Base-by-base conservation (phyloP, 2,797 vertebrate genomes). In the Gallinago stenura region DNA sequence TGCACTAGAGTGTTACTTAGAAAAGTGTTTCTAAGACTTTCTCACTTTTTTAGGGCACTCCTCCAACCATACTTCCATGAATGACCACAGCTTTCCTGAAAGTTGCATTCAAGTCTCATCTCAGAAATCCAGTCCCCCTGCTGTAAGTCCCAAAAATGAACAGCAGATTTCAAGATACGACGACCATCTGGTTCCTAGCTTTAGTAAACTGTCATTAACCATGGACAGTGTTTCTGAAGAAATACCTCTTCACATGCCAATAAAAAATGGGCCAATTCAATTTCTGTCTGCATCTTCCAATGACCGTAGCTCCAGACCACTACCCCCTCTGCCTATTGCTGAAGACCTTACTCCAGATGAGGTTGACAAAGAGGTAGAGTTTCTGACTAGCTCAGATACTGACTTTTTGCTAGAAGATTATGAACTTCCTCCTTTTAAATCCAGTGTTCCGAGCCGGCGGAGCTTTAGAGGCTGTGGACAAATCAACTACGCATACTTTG, bases 401-500 rank as follows among this genome's bases (percentile, higher is more conserved):
- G 98, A 97, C 80, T 93, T 96, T 33, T 96, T 98, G 24, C 39
- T 98, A 92, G 97, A 96, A 69, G 98, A 98, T 75, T 97, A 90
- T 77, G 98, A 98, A 88, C 90, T 98, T 24, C 97, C 98, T 20
- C 80, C 97, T 41, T 99, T 99, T 96, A 98, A 98, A 54, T 97
- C 98, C 5, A 97, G 98, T 9, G 95, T 90, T 77, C 98, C 98
- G 0, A 97, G 98, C 89, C 97, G 98, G 46, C 98, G 98, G 78
- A 99, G 99, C 98, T 99, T 99, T 90, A 98, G 99, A 66, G 98
- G 98, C 70, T 98, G 98, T 3, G 99, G 99, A 69, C 98, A 99
- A 84, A 98, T 99, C 94, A 99, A 99, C 94, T 98, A 98, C 3
- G 99, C 99, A 0, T 99, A 99, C 88, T 98, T 98, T 3, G 99